phyloP scores from a whole-genome alignment of 2,888 invertebrate species.

The Scaptomyza tumidula region DNA sequence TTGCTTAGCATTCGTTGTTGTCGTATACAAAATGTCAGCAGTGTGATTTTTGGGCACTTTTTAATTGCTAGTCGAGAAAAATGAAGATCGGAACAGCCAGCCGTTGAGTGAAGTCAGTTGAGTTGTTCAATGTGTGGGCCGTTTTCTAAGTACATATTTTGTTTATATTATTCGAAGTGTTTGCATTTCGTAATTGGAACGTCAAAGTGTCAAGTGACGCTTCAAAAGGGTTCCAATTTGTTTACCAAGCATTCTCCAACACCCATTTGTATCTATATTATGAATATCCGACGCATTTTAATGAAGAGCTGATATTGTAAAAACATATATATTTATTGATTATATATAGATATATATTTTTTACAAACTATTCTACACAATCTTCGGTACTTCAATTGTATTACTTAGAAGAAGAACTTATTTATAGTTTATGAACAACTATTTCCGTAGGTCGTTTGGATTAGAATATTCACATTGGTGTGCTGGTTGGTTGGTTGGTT shows the following conservation, averaged over 20 bases:
- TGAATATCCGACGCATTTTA: not conserved
- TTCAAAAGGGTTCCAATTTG: slow-evolving; percentile 49
- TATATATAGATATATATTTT: not conserved
- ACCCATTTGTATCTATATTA: slow-evolving; percentile 2
- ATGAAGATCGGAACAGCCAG: slow-evolving; percentile 45
- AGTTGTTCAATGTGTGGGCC: slow-evolving; percentile 55
- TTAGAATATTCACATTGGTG: slow-evolving; percentile 10
- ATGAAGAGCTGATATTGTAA: not conserved
- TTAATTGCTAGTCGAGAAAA: slow-evolving; percentile 34
- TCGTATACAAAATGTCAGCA: slow-evolving; percentile 47
- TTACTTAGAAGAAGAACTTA: no score
- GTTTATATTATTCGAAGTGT: slow-evolving; percentile 72
- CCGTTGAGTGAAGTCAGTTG: not conserved
- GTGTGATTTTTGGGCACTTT: slow-evolving; percentile 41
- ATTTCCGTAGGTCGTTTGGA: slow-evolving; percentile 31
- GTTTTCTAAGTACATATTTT: slow-evolving; percentile 55
- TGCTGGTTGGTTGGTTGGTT: slow-evolving; percentile 18
- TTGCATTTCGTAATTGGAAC: slow-evolving; percentile 78
- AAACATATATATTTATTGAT: not conserved
- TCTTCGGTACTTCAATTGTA: no score
- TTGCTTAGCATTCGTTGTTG: slow-evolving; percentile 46
- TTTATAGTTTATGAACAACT: no score
- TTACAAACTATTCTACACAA: no score
- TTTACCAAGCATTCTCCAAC: slow-evolving; percentile 46
- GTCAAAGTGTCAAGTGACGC: slow-evolving; percentile 73